Conservation (phyloP, 2,888 invertebrate species). For the Antheraea assamensis region DNA sequence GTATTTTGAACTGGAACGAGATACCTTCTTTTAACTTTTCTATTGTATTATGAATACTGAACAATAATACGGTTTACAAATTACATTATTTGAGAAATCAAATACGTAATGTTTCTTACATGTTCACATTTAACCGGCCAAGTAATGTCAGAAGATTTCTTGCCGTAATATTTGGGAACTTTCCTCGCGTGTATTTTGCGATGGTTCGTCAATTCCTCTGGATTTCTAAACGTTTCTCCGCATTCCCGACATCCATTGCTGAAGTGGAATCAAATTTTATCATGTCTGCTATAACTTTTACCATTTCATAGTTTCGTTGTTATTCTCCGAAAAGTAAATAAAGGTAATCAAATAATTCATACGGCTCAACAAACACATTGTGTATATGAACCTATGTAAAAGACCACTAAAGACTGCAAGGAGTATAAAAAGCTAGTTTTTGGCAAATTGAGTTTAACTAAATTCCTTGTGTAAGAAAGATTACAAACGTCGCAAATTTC, state of each 20-base stretch:
- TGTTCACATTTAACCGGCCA: slow-evolving; percentile 66
- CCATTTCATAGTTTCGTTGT: not conserved
- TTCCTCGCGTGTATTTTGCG: slow-evolving; percentile 59
- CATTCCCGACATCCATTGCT: slow-evolving; percentile 68
- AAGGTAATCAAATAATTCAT: not conserved
- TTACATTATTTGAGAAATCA: not conserved
- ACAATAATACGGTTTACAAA: not conserved
- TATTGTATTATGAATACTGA: not conserved
- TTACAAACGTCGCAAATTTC: no score
- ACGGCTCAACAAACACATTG: not conserved
- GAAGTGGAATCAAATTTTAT: slow-evolving; percentile 6
- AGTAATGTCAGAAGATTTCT: slow-evolving; percentile 43
- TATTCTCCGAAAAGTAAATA: not conserved
- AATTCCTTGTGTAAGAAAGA: no score
- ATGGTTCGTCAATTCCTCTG: slow-evolving; percentile 60
- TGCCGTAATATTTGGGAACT: slow-evolving; percentile 66
- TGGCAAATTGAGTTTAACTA: no score
- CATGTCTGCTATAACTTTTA: no score
- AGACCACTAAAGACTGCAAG: no score
- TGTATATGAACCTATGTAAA: no score
- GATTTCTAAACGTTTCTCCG: slow-evolving; percentile 56
- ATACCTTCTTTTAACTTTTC: not conserved
- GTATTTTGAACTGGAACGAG: no score
- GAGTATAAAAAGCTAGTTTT: no score
- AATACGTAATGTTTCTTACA: slow-evolving; percentile 39